Conservation (phyloP, 2,113 vertebrate genomes). For the Procapra przewalskii region DNA sequence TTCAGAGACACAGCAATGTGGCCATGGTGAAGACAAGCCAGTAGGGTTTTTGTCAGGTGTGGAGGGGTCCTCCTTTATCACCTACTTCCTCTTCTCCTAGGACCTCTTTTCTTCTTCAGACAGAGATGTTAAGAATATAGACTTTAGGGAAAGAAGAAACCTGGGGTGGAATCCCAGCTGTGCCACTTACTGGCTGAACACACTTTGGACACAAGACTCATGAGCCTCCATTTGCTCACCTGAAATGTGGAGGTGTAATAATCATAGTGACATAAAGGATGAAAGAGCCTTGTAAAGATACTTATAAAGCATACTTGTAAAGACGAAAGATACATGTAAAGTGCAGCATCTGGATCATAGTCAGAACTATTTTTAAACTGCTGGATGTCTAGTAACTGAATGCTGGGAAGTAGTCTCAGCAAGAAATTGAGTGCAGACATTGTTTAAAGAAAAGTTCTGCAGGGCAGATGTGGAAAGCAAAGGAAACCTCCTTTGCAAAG, state of each 20-base stretch:
- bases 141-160: background rate
- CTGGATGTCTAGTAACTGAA: background rate
- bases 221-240: background rate
- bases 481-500: background rate
- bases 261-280: accelerated
- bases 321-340: background rate
- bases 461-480: background rate
- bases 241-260: background rate
- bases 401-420: background rate
- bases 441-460: background rate
- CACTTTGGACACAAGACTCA: background rate
- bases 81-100: background rate
- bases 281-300: background rate
- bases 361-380: background rate
- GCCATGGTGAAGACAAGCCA: background rate
- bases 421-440: background rate
- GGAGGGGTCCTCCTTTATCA: accelerated
- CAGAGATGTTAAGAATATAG: background rate
- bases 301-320: background rate
- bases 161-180: background rate
- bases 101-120: background rate
- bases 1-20: background rate
- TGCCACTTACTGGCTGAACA: background rate
- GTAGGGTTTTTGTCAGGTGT: background rate
- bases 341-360: background rate